These are phyloP conservation scores for Entomyzon cyanotis DNA, from an alignment of 2,113 vertebrate species.

Conservation along the genomic window DNA sequence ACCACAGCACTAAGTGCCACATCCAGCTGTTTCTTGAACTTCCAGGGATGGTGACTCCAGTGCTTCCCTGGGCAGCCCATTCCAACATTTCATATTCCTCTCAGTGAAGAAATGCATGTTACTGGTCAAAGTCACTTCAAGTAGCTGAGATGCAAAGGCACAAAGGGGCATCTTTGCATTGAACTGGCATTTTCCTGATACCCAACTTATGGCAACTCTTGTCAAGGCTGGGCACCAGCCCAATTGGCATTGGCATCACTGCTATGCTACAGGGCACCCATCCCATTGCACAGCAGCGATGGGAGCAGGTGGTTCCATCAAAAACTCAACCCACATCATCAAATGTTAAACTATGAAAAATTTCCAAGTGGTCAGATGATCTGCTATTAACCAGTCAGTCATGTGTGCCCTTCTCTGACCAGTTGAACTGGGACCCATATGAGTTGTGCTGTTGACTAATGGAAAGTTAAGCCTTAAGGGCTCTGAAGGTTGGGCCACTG, in stretches of 20 bases:
- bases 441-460: background rate
- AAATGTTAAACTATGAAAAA: background rate
- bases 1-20: background rate
- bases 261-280: background rate
- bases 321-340: background rate
- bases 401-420: background rate
- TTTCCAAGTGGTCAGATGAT: background rate
- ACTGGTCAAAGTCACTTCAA: background rate
- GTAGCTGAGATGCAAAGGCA: background rate
- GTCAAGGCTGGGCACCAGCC: background rate
- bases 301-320: background rate
- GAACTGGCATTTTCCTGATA: background rate
- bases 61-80: background rate
- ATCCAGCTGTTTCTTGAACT: background rate
- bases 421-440: background rate
- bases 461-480: conserved; percentile 2
- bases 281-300: background rate
- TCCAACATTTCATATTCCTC: background rate
- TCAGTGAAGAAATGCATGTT: background rate
- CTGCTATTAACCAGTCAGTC: background rate
- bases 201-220: background rate
- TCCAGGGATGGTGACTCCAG: background rate
- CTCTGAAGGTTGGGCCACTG: background rate
- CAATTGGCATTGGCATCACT: background rate
- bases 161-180: background rate